Conservation (phyloP, 2,797 vertebrate species). For the Tragopan temminckii region DNA sequence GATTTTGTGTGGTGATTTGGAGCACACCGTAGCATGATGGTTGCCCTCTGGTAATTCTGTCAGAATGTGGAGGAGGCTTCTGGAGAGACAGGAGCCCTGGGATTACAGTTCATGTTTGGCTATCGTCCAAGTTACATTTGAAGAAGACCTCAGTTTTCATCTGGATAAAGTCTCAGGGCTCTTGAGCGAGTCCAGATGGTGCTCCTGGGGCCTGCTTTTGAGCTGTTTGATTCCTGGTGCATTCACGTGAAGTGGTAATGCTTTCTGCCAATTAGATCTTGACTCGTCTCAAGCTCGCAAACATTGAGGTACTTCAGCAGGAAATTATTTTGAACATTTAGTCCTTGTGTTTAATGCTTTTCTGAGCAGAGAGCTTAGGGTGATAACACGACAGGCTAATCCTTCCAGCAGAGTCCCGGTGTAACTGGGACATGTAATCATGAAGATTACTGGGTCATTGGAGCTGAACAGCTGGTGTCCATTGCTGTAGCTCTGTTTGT, state of each 20-base stretch:
- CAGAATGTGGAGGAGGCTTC: background rate
- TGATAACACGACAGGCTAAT: conserved; percentile 3
- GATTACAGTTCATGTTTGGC: accelerated
- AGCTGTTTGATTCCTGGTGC: background rate
- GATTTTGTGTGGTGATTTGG: background rate
- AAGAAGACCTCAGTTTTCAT: background rate
- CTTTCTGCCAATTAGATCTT: background rate
- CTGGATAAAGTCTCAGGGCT: background rate
- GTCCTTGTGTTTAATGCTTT: background rate
- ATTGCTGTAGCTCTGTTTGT: background rate
- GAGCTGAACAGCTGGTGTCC: conserved; percentile 30
- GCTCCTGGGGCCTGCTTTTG: background rate
- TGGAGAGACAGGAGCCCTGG: background rate
- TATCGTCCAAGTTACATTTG: accelerated
- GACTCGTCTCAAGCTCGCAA: background rate
- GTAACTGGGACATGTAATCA: conserved; percentile 56
- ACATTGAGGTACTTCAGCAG: background rate
- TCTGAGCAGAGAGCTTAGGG: conserved; percentile 39
- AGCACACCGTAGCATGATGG: background rate
- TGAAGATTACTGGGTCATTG: conserved; percentile 47
- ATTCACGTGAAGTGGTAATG: background rate
- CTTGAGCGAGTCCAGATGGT: background rate
- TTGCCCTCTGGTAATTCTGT: background rate
- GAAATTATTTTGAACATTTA: background rate
- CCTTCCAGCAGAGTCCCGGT: background rate